A percentile compares a stretch with the other conserved stretches of the same genome.
These are phyloP conservation scores for Globodera rostochiensis DNA, from an alignment of 1,140 invertebrate species.

Conservation along the genomic window DNA sequence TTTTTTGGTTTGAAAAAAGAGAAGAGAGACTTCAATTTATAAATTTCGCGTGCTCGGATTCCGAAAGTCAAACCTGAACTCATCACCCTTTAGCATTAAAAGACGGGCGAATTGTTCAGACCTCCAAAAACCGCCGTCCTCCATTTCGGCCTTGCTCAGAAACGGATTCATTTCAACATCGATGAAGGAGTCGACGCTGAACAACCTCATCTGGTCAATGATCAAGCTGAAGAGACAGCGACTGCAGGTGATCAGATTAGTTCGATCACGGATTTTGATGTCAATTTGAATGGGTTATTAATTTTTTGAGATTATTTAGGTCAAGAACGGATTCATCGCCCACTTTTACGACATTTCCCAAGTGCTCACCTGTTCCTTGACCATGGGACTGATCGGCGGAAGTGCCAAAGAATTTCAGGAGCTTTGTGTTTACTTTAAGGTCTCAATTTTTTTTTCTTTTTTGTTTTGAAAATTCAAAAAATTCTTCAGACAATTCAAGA, in stretches of 20 bases:
- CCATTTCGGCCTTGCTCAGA: conserved; percentile 43
- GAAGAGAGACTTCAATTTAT: background rate
- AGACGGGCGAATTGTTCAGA: conserved; percentile 25
- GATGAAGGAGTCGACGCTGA: conserved; percentile 51
- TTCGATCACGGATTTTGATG: background rate
- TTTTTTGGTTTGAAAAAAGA: background rate
- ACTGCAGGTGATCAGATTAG: conserved; percentile 21
- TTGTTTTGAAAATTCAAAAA: no score
- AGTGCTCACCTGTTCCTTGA: conserved; percentile 42
- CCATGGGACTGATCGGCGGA: conserved; percentile 51
- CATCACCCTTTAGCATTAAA: no score
- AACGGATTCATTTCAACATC: conserved; percentile 43
- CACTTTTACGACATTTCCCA: conserved; percentile 56
- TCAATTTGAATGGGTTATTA: background rate
- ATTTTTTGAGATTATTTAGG: conserved; percentile 32
- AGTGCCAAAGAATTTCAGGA: conserved; percentile 46
- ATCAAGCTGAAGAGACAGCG: conserved; percentile 44
- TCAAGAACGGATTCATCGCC: conserved; percentile 48
- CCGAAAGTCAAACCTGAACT: no score
- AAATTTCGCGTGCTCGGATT: no score
- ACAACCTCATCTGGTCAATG: conserved; percentile 52
- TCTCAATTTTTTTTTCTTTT: conserved; percentile 20
- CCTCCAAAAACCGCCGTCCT: conserved; percentile 50
- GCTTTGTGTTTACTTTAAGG: conserved; percentile 49
- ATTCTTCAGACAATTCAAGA: background rate